Conservation (phyloP, 1,140 invertebrate species). For the Zeugodacus cucurbitae region DNA sequence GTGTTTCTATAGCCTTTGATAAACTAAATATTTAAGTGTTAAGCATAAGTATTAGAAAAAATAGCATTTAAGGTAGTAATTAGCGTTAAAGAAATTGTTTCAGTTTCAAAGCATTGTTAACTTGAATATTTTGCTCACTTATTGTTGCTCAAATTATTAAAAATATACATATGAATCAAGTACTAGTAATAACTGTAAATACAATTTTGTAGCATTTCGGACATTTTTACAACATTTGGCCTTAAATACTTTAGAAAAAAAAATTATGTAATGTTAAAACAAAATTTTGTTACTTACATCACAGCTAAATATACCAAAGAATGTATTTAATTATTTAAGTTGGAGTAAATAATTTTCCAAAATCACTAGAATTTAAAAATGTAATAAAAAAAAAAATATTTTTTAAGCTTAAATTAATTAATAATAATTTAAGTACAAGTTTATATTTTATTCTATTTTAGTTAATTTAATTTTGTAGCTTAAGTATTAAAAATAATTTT, state of each 20-base stretch:
- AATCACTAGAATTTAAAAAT: neutral
- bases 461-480: constrained; percentile 4
- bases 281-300: constrained; percentile 23
- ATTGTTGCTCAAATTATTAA: constrained; percentile 2
- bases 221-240: neutral
- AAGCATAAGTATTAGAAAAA: neutral
- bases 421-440: neutral
- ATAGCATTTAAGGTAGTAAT: neutral
- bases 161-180: neutral
- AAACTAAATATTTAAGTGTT: constrained; percentile 49
- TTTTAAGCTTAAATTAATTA: neutral
- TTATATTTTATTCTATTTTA: neutral
- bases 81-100: neutral
- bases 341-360: neutral
- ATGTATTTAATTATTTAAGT: constrained; percentile 43
- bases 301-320: constrained; percentile 65
- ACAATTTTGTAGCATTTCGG: neutral
- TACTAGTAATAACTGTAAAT: constrained; percentile 11
- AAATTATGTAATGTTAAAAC: neutral
- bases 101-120: neutral
- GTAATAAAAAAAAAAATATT: neutral
- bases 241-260: neutral
- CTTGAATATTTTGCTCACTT: neutral
- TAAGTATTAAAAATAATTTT: constrained; percentile 1
- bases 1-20: constrained; percentile 48